Base-by-base conservation (phyloP, 2,113 vertebrate species). In the Lophochroa leadbeateri region DNA sequence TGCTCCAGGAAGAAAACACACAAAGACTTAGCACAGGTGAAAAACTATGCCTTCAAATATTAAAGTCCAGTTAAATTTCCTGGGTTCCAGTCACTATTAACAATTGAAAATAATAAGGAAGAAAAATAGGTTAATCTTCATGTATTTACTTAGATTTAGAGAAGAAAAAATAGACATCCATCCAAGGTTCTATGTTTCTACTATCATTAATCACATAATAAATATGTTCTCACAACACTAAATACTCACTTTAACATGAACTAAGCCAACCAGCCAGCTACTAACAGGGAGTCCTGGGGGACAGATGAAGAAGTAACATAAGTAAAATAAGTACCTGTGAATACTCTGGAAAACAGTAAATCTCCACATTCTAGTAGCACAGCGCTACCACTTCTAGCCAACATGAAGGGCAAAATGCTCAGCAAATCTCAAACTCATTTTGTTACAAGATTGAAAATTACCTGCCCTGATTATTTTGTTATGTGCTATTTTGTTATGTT, bases 121-220 rank as follows among this genome's bases (percentile, higher is more conserved):
- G 58, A 63, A 72, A 64, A 80, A 65, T 15, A 78, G 18, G 69
- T 69, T 81, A 31, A 76, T 84, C 88, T 90, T 64, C 21, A 79
- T 57, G 14, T 37, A 68, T 92, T 95, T 96, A 64, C 87, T 90
- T 90, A 84, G 55, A 90, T 88, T 71, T 78, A 70, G n/a, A n/a
- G 60, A 88, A 83, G 29, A 21, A 69, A 79, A 72, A 49, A 28
- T 47, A 57, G 46, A 57, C 72, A 79, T 75, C 60, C 52, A 84
- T 86, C 64, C 76, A 86, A 82, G n/a, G 24, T 17, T 83, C 28
- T 72, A 31, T 2, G 2, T 92, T 88, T 90, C 80, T 71, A 29
- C 65, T 79, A 3, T 82, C 82, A 93, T 90, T 90, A 88, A 82
- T 68, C 27, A 72, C 35, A 64, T 74, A 88, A 77, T 77, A 88